Conservation (phyloP, 2,888 invertebrate genomes). For the Acrocyrtus sp. region DNA sequence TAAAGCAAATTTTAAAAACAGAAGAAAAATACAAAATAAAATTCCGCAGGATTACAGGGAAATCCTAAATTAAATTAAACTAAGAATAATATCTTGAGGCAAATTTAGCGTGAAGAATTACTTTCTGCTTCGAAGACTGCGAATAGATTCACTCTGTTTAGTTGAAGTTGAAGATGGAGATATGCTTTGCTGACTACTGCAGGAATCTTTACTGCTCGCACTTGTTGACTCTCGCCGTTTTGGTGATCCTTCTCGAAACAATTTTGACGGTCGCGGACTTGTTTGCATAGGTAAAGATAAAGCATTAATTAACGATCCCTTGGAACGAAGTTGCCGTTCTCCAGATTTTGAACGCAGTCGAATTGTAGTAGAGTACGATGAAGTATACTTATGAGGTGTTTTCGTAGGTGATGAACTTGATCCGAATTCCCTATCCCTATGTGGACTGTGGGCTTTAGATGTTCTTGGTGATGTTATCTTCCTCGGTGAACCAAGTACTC, state of each 20-base stretch:
- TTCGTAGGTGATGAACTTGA: neutral
- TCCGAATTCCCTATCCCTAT: too few species aligned
- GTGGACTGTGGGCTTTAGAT: neutral
- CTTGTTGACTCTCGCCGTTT: constrained; percentile 18
- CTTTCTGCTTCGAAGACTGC: neutral
- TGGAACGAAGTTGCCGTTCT: constrained; percentile 33
- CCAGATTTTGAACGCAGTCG: constrained; percentile 29
- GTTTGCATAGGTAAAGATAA: constrained; percentile 24
- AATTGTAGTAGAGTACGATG: constrained; percentile 10
- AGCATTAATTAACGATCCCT: constrained; percentile 32
- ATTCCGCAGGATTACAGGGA: too few species aligned
- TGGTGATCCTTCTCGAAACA: neutral
- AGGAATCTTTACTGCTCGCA: neutral
- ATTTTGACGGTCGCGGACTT: neutral
- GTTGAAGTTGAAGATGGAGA: neutral
- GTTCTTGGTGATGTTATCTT: constrained; percentile 15
- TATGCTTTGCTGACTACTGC: neutral
- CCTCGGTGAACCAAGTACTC: too few species aligned
- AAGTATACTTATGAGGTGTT: constrained; percentile 6
- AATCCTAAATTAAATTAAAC: too few species aligned
- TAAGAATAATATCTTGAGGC: too few species aligned
- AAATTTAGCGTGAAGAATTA: too few species aligned
- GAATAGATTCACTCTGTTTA: neutral
- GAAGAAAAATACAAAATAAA: too few species aligned
- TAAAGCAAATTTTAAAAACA: too few species aligned